These are phyloP conservation scores for Oscheius myriophilus DNA, from an alignment of 2,888 invertebrate species.

Conservation along the genomic window DNA sequence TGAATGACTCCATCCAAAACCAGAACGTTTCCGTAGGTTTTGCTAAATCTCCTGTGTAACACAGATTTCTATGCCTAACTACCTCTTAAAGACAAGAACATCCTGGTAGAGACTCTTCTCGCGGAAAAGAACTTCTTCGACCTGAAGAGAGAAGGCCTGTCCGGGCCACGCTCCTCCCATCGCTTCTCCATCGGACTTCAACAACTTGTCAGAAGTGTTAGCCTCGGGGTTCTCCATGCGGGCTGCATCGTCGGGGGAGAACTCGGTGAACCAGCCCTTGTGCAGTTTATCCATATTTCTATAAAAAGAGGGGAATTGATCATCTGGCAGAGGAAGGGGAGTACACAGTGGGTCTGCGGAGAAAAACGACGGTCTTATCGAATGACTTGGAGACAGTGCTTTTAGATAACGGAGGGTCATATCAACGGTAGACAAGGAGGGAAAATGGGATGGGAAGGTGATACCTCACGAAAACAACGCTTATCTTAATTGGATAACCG, in stretches of 20 bases:
- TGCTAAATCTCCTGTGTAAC: conserved; percentile 73
- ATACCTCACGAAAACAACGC: too few relatives aligned
- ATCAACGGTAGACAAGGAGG: conserved; percentile 10
- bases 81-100: conserved; percentile 84
- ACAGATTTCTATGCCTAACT: not conserved
- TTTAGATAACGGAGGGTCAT: not conserved
- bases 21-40: conserved; percentile 84
- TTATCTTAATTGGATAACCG: too few relatives aligned
- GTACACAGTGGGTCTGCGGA: too few relatives aligned
- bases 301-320: conserved; percentile 16
- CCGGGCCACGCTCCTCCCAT: conserved; percentile 83
- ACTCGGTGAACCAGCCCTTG: conserved; percentile 90
- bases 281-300: conserved; percentile 79
- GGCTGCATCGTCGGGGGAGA: conserved; percentile 77
- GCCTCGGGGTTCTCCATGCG: conserved; percentile 46
- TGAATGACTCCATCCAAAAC: conserved; percentile 96
- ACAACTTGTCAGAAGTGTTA: conserved; percentile 44
- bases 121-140: conserved; percentile 82
- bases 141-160: conserved; percentile 84
- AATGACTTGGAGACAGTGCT: too few relatives aligned
- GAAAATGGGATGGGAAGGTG: not conserved
- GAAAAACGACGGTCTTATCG: too few relatives aligned
- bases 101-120: conserved; percentile 87
- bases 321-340: too few relatives aligned
- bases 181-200: conserved; percentile 64